These are phyloP conservation scores for Frankliniella fusca DNA, from an alignment of 2,888 invertebrate species.

Conservation along the genomic window DNA sequence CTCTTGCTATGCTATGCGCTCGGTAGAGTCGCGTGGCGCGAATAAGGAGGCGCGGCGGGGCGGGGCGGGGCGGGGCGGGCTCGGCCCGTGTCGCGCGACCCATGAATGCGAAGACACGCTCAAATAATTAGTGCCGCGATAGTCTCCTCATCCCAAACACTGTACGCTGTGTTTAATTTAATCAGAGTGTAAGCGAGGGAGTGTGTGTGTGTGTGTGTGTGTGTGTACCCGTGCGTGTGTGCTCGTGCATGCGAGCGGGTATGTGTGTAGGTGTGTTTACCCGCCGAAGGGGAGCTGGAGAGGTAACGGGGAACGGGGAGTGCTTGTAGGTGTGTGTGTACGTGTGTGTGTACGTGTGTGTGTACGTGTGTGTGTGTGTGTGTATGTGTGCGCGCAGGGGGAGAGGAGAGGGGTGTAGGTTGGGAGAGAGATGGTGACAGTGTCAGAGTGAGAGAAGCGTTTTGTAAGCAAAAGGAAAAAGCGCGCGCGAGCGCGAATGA, in stretches of 20 bases:
- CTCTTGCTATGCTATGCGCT: background rate
- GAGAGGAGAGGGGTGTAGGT: background rate
- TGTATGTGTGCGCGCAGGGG: background rate
- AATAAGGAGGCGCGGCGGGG: slow-evolving; percentile 34
- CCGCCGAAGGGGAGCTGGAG: too few relatives aligned
- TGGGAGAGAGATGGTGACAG: background rate
- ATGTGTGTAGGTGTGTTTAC: background rate
- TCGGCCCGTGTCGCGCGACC: slow-evolving; percentile 33
- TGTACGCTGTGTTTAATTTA: slow-evolving; percentile 23
- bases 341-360: slow-evolving; percentile 34
- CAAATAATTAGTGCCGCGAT: slow-evolving; percentile 25
- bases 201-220: background rate
- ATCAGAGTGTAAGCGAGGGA: background rate
- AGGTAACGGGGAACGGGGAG: too few relatives aligned
- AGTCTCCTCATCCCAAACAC: background rate
- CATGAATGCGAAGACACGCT: slow-evolving; percentile 26
- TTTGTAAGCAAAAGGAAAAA: background rate
- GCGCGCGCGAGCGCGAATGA: background rate
- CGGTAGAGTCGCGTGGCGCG: background rate
- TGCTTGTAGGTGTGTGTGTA: slow-evolving; percentile 34
- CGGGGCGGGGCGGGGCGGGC: slow-evolving; percentile 35
- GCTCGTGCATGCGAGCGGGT: background rate
- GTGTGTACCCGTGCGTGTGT: background rate
- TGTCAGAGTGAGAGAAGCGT: background rate
- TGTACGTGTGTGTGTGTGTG: slow-evolving; percentile 30